phyloP scores from a whole-genome alignment of 53 echinoderm and acorn worm genomes.

The Stichopus horrens region DNA sequence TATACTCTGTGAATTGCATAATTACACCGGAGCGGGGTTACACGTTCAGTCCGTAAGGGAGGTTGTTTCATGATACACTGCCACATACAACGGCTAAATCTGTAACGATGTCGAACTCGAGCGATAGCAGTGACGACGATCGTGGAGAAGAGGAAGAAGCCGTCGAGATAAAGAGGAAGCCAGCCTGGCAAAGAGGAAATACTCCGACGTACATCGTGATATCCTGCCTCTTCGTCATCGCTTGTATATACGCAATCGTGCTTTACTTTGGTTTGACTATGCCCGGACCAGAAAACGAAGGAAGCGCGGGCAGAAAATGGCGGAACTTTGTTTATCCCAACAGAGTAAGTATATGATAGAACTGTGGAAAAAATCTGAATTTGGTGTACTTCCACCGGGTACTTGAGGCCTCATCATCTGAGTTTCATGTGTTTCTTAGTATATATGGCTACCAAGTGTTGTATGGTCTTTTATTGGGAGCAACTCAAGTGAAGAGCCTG shows the following conservation, averaged over 20 bases:
- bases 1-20: no score
- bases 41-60: no score
- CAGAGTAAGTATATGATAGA: background rate
- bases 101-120: background rate
- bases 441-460: no score
- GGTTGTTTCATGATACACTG: no score
- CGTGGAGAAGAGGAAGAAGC: slow-evolving; percentile 3
- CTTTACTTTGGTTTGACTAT: slow-evolving; percentile 10
- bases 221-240: slow-evolving; percentile 7
- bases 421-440: no score
- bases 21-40: no score
- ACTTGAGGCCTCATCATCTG: no score
- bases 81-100: background rate
- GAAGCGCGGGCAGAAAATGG: background rate
- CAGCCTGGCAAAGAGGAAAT: slow-evolving; percentile 4
- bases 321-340: slow-evolving; percentile 13
- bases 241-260: background rate
- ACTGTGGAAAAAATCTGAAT: no score
- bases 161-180: background rate
- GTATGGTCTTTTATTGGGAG: no score
- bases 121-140: background rate
- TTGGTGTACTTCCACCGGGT: no score
- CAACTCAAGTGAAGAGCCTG: no score
- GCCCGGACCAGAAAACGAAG: slow-evolving; percentile 16
- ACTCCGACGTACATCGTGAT: background rate